These are phyloP conservation scores for Pterois miles DNA, from an alignment of 2,797 vertebrate genomes.

Conservation along the genomic window DNA sequence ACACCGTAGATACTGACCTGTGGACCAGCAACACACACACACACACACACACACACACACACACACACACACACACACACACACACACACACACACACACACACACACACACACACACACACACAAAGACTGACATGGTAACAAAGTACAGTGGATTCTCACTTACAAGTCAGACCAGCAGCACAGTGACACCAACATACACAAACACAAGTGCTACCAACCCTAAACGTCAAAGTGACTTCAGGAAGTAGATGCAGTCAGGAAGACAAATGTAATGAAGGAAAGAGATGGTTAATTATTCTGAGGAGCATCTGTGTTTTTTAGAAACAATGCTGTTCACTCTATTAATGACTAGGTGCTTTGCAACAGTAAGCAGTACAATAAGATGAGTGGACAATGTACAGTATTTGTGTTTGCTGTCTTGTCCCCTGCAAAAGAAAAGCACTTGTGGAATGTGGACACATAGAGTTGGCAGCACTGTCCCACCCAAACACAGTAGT, in stretches of 20 bases:
- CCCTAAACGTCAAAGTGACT: background rate
- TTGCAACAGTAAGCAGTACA: background rate
- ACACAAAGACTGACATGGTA: slow-evolving; percentile 32
- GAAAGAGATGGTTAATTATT: background rate
- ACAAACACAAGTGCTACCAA: background rate
- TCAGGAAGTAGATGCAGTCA: background rate
- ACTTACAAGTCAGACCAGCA: background rate
- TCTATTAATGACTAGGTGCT: background rate
- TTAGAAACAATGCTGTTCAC: background rate
- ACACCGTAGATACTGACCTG: slow-evolving; percentile 69
- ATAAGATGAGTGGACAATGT: background rate
- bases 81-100: slow-evolving; percentile 33
- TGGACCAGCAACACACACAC: slow-evolving; percentile 51
- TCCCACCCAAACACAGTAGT: slow-evolving; percentile 2
- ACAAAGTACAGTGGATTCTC: slow-evolving; percentile 13
- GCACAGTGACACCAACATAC: slow-evolving; percentile 20
- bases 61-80: slow-evolving; percentile 40
- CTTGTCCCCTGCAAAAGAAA: background rate
- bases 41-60: slow-evolving; percentile 36
- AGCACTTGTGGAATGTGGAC: slow-evolving; percentile 29
- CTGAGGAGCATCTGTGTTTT: background rate
- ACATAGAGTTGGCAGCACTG: background rate
- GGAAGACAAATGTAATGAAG: background rate
- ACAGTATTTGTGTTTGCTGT: slow-evolving; percentile 1
- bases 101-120: slow-evolving; percentile 43